These are phyloP conservation scores for Dermolepida albohirtum DNA, from an alignment of 2,888 invertebrate species.

Conservation along the genomic window DNA sequence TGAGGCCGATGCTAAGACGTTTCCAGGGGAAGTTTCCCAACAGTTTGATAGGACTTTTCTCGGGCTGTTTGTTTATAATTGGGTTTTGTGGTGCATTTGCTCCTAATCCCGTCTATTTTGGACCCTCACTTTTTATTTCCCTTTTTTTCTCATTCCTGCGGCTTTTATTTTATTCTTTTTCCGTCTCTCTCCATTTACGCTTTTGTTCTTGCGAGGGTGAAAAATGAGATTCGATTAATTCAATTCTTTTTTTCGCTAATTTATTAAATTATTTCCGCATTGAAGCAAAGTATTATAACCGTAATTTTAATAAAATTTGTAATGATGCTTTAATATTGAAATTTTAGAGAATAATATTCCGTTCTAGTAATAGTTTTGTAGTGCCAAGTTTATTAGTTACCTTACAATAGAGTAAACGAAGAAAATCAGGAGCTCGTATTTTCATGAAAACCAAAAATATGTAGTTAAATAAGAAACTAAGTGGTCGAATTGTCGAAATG, in stretches of 20 bases:
- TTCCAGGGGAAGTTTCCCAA: constrained; percentile 34
- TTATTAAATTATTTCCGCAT: constrained; percentile 6
- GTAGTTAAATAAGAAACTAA: too few relatives aligned
- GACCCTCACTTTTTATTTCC: constrained; percentile 19
- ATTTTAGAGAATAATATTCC: too few relatives aligned
- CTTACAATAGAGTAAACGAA: too few relatives aligned
- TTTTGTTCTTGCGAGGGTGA: constrained; percentile 4
- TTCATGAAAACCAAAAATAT: too few relatives aligned
- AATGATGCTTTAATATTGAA: too few relatives aligned
- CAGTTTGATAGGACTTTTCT: constrained; percentile 37
- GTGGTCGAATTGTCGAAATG: too few relatives aligned
- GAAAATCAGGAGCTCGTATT: too few relatives aligned
- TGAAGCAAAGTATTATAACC: constrained; percentile 1
- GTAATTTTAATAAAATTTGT: too few relatives aligned
- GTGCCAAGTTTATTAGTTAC: too few relatives aligned
- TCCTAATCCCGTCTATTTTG: constrained; percentile 33
- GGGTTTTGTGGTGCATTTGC: constrained; percentile 38
- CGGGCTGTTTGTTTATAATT: constrained; percentile 34
- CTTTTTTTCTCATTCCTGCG: constrained; percentile 4
- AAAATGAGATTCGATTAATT: constrained; percentile 21
- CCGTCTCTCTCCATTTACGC: neutral
- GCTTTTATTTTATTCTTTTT: constrained; percentile 9
- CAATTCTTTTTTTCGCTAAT: neutral
- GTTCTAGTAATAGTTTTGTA: too few relatives aligned
- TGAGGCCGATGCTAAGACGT: constrained; percentile 33